phyloP scores from a whole-genome alignment of 2,888 invertebrate genomes.

The Dynastes hyllus region DNA sequence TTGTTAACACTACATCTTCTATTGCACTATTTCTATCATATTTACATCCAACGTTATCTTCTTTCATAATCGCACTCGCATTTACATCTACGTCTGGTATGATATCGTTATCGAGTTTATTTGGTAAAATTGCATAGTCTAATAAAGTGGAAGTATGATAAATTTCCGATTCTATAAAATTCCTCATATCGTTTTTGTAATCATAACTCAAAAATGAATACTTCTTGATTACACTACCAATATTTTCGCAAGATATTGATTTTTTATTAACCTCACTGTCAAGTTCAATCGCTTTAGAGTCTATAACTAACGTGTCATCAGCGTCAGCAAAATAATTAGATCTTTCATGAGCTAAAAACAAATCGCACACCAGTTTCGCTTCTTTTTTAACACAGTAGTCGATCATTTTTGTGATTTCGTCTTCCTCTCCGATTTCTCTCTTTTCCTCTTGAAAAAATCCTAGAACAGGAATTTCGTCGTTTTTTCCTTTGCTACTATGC shows the following conservation, averaged over 20 bases:
- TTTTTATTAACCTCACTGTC: not conserved
- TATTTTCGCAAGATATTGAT: not conserved
- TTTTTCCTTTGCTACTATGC: constrained; percentile 18
- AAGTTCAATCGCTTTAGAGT: not conserved
- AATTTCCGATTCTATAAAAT: constrained; percentile 39
- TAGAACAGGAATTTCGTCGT: constrained; percentile 14
- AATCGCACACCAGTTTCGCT: constrained; percentile 37
- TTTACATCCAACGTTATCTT: not conserved
- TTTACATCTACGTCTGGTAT: not conserved
- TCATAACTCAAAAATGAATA: constrained; percentile 19
- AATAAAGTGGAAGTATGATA: constrained; percentile 40
- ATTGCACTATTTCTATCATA: constrained; percentile 12
- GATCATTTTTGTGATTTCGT: constrained; percentile 36
- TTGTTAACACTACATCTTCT: not conserved
- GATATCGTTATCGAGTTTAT: not conserved
- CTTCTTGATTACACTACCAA: not conserved
- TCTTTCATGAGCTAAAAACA: constrained; percentile 46
- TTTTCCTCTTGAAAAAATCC: not conserved
- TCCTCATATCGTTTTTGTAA: constrained; percentile 23
- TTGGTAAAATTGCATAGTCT: not conserved
- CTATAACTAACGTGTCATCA: not conserved
- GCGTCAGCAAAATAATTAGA: constrained; percentile 14
- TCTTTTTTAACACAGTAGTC: constrained; percentile 42
- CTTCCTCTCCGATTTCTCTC: constrained; percentile 23
- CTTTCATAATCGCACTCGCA: not conserved